These are phyloP conservation scores for Orthonychiurus folsomi DNA, from an alignment of 2,888 invertebrate genomes.

Conservation along the genomic window DNA sequence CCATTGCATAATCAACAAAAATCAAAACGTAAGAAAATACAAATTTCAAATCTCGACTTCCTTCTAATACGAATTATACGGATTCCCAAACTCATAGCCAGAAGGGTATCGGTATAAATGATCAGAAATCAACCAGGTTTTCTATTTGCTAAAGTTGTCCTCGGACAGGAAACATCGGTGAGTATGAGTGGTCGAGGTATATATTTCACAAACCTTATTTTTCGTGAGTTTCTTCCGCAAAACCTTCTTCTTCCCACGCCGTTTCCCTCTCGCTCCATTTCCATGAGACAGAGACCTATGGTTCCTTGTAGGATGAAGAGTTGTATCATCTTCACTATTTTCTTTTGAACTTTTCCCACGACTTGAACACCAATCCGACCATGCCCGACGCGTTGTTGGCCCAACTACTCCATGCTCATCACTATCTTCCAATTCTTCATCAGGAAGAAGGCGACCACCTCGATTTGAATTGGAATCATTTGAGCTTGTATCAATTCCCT, in stretches of 20 bases:
- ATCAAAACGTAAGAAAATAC: too few relatives aligned
- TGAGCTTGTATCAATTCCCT: constrained; percentile 33
- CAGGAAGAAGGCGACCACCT: constrained; percentile 42
- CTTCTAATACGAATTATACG: too few relatives aligned
- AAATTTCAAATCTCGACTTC: too few relatives aligned
- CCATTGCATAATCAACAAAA: too few relatives aligned
- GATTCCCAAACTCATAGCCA: too few relatives aligned
- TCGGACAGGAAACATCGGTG: too few relatives aligned
- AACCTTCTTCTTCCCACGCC: constrained; percentile 47
- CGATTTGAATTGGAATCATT: constrained; percentile 44
- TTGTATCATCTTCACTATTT: constrained; percentile 39
- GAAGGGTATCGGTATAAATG: too few relatives aligned
- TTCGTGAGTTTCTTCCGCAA: constrained; percentile 49
- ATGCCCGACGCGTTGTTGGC: constrained; percentile 63
- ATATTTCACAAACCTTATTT: constrained; percentile 39
- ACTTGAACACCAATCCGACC: constrained; percentile 52
- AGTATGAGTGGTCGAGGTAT: too few relatives aligned
- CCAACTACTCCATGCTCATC: constrained; percentile 47
- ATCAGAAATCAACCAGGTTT: too few relatives aligned
- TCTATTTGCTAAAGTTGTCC: too few relatives aligned
- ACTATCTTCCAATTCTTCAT: constrained; percentile 41
- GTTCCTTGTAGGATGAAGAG: constrained; percentile 14
- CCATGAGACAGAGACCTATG: constrained; percentile 21
- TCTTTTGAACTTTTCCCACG: constrained; percentile 50
- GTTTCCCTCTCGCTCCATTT: constrained; percentile 21